Evolutionary conservation across 2,888 invertebrate genomes (phyloP).

Genomic region (Troides oblongomaculatus): DNA sequence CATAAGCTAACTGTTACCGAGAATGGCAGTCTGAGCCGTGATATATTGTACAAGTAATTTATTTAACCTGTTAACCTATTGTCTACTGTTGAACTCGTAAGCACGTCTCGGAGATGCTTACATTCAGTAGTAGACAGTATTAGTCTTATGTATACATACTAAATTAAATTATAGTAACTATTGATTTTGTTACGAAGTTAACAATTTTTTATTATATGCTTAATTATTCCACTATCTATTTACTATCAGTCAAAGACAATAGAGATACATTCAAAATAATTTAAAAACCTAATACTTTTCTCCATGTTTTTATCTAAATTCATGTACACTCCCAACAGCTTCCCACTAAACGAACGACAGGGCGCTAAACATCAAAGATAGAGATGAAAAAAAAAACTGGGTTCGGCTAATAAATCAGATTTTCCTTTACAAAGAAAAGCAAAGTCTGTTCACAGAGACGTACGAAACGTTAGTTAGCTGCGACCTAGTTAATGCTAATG

Average conservation of each 20-base stretch:
- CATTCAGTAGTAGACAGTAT: no score
- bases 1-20: slow-evolving; percentile 24
- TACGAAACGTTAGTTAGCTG: slow-evolving; percentile 19
- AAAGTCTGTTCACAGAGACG: slow-evolving; percentile 14
- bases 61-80: slow-evolving; percentile 6
- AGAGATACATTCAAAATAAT: no score
- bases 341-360: slow-evolving; percentile 6
- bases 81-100: no score
- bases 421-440: slow-evolving; percentile 26
- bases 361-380: slow-evolving; percentile 20
- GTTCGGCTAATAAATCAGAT: slow-evolving; percentile 30
- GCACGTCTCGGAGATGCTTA: no score
- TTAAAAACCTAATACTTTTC: no score
- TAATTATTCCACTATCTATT: no score
- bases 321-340: background rate
- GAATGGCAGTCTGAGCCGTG: slow-evolving; percentile 22
- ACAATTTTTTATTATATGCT: no score
- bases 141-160: no score
- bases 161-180: no score
- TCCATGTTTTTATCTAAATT: no score
- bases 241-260: no score
- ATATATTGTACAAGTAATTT: slow-evolving; percentile 19
- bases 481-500: slow-evolving; percentile 18
- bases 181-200: no score
- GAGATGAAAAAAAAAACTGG: slow-evolving; percentile 17